A percentile compares a stretch with the other conserved stretches of the same genome.
These are phyloP conservation scores for Eurypyga helias DNA, from an alignment of 2,113 vertebrate species.

Conservation along the genomic window DNA sequence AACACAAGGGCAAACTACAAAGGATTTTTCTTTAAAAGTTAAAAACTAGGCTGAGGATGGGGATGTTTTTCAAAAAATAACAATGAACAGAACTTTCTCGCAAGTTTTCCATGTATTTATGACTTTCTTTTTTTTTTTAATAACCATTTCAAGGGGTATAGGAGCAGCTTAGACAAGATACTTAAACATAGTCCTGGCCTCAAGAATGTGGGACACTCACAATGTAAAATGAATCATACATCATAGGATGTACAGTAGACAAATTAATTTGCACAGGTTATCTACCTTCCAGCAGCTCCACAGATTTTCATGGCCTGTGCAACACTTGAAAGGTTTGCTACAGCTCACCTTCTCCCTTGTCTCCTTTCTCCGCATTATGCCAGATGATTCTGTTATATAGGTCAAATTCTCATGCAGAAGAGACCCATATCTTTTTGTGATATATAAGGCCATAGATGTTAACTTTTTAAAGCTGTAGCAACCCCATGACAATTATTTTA, in stretches of 20 bases:
- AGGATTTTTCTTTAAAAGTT: not conserved
- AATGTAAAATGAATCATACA: not conserved
- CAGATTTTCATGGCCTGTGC: not conserved
- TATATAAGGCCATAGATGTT: not conserved
- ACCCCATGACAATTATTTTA: conserved; percentile 40
- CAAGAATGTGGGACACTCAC: not conserved
- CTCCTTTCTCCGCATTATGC: not conserved
- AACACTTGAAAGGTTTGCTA: conserved; percentile 32
- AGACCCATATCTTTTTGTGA: not conserved
- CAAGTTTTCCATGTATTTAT: not conserved
- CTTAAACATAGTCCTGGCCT: not conserved
- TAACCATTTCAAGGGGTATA: not conserved
- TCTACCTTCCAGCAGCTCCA: conserved; percentile 12
- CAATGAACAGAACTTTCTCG: not conserved
- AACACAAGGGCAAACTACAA: not conserved
- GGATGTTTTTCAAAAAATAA: not conserved
- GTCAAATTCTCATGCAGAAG: not conserved
- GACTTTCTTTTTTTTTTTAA: not conserved
- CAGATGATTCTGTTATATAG: conserved; percentile 27
- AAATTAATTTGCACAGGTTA: conserved; percentile 38
- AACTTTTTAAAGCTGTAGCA: not conserved
- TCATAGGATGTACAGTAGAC: not conserved
- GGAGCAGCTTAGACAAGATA: not conserved
- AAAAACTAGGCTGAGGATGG: not conserved
- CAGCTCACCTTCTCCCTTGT: not conserved